Conservation (phyloP, 1,140 invertebrate species). For the Anadara kagoshimensis region DNA sequence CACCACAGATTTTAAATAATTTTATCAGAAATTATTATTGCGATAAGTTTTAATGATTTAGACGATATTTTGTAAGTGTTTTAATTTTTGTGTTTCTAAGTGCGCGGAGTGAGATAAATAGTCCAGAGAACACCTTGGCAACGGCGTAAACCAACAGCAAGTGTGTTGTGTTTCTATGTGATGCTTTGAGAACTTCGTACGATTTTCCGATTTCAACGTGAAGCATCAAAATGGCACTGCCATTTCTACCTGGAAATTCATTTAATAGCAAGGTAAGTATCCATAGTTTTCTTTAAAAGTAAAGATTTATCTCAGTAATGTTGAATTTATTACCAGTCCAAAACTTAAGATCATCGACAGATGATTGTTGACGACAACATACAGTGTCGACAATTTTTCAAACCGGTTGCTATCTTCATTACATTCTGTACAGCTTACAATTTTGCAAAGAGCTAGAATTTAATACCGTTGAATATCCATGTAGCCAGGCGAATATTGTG, state of each 20-base stretch:
- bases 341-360: neutral
- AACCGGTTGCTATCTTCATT: neutral
- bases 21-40: too few relatives aligned
- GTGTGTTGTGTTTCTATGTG: neutral
- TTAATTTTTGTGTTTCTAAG: too few relatives aligned
- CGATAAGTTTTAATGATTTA: too few relatives aligned
- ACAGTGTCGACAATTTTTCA: neutral
- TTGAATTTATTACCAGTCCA: neutral
- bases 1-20: too few relatives aligned
- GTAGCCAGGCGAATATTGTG: too few relatives aligned
- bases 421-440: neutral
- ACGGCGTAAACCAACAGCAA: slow-evolving; percentile 17
- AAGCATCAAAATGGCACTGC: slow-evolving; percentile 65
- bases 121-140: slow-evolving; percentile 14
- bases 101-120: too few relatives aligned
- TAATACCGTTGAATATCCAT: too few relatives aligned
- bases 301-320: neutral
- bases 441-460: too few relatives aligned
- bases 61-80: too few relatives aligned
- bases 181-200: slow-evolving; percentile 12
- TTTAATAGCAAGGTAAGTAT: slow-evolving; percentile 67
- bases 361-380: neutral
- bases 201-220: slow-evolving; percentile 2
- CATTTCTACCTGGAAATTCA: slow-evolving; percentile 69
- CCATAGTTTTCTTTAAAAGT: neutral